Evolutionary conservation across 2,797 vertebrate genomes (phyloP).

Genomic region (Typhlichthys subterraneus): DNA sequence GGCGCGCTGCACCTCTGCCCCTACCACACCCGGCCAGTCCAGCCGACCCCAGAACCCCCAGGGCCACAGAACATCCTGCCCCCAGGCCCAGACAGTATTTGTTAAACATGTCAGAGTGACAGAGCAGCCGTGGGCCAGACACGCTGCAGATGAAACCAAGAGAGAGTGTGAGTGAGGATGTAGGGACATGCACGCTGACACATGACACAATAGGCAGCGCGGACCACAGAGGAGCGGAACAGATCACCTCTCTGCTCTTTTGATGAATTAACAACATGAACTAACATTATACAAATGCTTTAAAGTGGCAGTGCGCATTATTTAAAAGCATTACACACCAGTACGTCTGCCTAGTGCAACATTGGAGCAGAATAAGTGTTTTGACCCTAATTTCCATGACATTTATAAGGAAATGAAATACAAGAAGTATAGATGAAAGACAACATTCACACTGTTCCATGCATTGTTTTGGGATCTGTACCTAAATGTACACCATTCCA

Average conservation of each 20-base stretch:
- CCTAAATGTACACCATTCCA: no score
- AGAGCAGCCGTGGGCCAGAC: constrained; percentile 88
- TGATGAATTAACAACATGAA: no score
- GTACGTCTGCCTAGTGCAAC: no score
- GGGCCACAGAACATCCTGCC: constrained; percentile 45
- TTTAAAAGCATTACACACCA: no score
- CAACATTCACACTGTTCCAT: no score
- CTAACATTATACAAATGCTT: no score
- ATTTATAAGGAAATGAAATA: no score
- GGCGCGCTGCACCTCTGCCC: constrained; percentile 58
- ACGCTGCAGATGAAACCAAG: constrained; percentile 74
- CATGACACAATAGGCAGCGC: constrained; percentile 20
- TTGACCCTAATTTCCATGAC: no score
- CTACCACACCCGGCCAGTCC: neutral
- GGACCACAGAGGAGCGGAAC: neutral
- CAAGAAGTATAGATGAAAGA: no score
- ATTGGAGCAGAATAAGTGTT: no score
- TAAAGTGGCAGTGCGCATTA: no score
- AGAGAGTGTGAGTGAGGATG: constrained; percentile 62
- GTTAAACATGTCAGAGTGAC: constrained; percentile 95
- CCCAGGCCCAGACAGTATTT: constrained; percentile 84
- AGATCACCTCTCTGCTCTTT: constrained; percentile 36
- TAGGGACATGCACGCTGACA: constrained; percentile 68
- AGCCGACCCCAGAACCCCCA: constrained; percentile 1
- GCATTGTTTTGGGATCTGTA: no score